Evolutionary conservation across 2,113 vertebrate genomes (phyloP), one percentile per base, ranked within the genome.

Genomic region (Ancistrus triradiatus): DNA sequence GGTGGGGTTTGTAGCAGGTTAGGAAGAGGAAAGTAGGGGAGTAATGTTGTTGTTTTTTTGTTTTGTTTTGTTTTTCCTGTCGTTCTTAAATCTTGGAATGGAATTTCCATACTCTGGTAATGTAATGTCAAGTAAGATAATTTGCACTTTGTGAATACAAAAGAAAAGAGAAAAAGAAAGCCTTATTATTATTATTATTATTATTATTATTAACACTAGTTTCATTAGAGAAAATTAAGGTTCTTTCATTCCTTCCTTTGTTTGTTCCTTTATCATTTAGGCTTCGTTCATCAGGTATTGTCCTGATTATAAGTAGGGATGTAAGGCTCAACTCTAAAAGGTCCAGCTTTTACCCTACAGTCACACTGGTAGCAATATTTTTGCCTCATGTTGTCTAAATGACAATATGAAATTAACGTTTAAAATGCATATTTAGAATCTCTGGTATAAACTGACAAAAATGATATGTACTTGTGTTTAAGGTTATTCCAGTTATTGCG

Each of bases 61-160:
- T n/a, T n/a, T n/a, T n/a, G n/a, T n/a, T n/a, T n/a, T n/a, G n/a
- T n/a, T n/a, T n/a, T n/a, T n/a, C 21, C 27, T 6, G 57, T 52
- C 21, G 46, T 81, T 72, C 56, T 76, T 73, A 80, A 85, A 80
- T 35, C 22, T 10, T 27, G 50, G 22, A 55, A 74, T 60, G 52
- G 63, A 47, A 63, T 81, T 78, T 78, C 69, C 72, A 67, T 74
- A 72, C 68, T 77, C 78, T 76, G 70, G 75, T 77, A 67, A 78
- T 82, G 70, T 86, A 84, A 81, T 80, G 66, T 81, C 78, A 75
- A 73, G 38, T 27, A 66, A 72, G 42, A 61, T 49, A 78, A 81
- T 83, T 79, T 86, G 87, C 85, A 89, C 85, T 90, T 88, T 80
- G 81, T 86, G 81, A 80, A 81, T 79, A 78, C 66, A 78, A 72